Evolutionary conservation across 2,113 vertebrate species (phyloP), one percentile per base, ranked within the genome.

Genomic region (Thymallus thymallus): DNA sequence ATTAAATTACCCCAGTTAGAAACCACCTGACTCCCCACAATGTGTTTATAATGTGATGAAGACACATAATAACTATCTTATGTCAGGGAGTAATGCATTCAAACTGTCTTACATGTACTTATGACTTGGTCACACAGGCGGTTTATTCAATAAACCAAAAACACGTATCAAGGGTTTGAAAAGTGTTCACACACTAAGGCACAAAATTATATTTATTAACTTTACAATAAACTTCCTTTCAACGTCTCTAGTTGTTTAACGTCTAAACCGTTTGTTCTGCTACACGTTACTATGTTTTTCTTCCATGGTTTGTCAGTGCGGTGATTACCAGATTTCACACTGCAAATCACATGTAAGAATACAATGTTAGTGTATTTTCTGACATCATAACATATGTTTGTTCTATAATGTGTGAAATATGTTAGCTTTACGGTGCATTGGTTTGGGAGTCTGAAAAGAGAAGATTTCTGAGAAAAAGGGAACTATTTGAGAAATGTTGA

Each of bases 151-250:
- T 78, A 72, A 71, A 80, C 67, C 61, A 67, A 65, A 41, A 79
- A 62, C 64, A 55, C 58, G 67, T 76, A 73, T 79, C 67, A 55
- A 71, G 48, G 68, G 77, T 78, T 68, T 77, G 70, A 56, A 70
- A 30, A 12, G 32, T 46, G 51, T 73, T 22, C 32, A 58, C 18
- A 74, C 63, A 30, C 5, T 58, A 9, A 20, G 48, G 10, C 48
- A 74, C 9, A 62, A 75, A 72, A 80, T 79, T 81, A 22, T 29
- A 75, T 84, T 80, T 75, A 85, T 75, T 41, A 76, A 23, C 70
- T 69, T 58, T 68, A 24, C 67, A 82, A 84, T 86, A 60, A 74
- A 62, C 76, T 20, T 55, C 18, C 51, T 70, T 68, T 82, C 64
- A 26, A 63, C 45, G 35, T 73, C 51, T 6, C 7, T 16, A 5